A percentile compares a stretch with the other conserved stretches of the same genome.
phyloP scores from a whole-genome alignment of 2,797 vertebrate species.

The Malacoraja senta region DNA sequence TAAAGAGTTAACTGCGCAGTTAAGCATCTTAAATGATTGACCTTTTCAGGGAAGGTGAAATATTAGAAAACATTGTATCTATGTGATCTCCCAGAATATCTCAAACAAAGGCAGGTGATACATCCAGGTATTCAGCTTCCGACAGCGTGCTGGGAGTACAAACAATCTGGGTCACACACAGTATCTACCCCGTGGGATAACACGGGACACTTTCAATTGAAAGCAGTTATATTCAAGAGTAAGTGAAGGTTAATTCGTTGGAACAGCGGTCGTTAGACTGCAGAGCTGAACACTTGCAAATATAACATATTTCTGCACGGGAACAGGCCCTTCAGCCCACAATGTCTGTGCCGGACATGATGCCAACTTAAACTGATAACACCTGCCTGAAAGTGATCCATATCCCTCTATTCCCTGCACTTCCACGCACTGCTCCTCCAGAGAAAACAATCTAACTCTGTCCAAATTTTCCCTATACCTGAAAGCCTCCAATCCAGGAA shows the following conservation, averaged over 20 bases:
- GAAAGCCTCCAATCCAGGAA: no score
- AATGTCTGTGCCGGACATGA: no score
- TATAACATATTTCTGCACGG: no score
- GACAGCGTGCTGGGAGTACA: not conserved
- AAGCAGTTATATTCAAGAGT: not conserved
- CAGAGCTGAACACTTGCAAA: not conserved
- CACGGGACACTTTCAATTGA: not conserved
- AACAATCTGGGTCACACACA: not conserved
- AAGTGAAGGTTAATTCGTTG: not conserved
- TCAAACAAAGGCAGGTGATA: not conserved
- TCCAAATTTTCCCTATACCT: no score
- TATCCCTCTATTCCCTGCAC: no score
- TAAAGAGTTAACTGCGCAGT: not conserved
- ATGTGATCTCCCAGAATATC: not conserved
- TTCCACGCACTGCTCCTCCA: no score
- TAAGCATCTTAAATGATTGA: not conserved
- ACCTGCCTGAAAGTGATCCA: no score
- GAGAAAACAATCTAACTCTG: no score
- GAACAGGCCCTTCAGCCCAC: no score
- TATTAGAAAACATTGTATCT: constrained; percentile 3
- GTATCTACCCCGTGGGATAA: not conserved
- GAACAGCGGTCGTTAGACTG: not conserved
- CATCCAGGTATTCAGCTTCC: constrained; percentile 1
- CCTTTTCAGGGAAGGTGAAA: not conserved
- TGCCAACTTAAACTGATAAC: no score